Conservation (phyloP, 1,140 invertebrate species). For the Conus ventricosus region DNA sequence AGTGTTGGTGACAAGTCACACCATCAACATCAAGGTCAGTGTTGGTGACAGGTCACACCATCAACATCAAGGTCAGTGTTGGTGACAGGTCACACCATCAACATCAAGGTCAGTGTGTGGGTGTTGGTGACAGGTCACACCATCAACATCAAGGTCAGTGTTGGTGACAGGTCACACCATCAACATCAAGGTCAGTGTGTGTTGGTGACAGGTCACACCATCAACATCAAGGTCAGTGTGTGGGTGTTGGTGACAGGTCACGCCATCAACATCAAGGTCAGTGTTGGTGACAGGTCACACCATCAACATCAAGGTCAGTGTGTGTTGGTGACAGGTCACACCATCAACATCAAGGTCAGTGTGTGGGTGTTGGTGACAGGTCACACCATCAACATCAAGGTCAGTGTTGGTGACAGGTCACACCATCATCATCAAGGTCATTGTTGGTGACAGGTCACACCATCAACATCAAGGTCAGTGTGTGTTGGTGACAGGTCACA, state of each 20-base stretch:
- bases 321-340: no score
- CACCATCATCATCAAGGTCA: no score
- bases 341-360: no score
- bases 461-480: slow-evolving; percentile 51
- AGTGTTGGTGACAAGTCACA: slow-evolving; percentile 78
- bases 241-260: slow-evolving; percentile 80
- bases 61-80: slow-evolving; percentile 81
- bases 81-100: slow-evolving; percentile 60
- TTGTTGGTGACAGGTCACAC: slow-evolving; percentile 55
- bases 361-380: slow-evolving; percentile 45
- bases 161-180: slow-evolving; percentile 73
- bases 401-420: background rate
- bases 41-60: slow-evolving; percentile 70
- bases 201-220: slow-evolving; percentile 57
- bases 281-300: slow-evolving; percentile 56
- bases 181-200: slow-evolving; percentile 79
- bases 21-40: slow-evolving; percentile 80
- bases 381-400: slow-evolving; percentile 60
- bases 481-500: slow-evolving; percentile 73
- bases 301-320: slow-evolving; percentile 55
- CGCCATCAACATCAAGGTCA: slow-evolving; percentile 59
- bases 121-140: background rate
- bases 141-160: background rate
- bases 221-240: slow-evolving; percentile 77
- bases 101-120: slow-evolving; percentile 46